Base-by-base conservation (phyloP, 2,113 vertebrate genomes). In the Barnardius zonarius region DNA sequence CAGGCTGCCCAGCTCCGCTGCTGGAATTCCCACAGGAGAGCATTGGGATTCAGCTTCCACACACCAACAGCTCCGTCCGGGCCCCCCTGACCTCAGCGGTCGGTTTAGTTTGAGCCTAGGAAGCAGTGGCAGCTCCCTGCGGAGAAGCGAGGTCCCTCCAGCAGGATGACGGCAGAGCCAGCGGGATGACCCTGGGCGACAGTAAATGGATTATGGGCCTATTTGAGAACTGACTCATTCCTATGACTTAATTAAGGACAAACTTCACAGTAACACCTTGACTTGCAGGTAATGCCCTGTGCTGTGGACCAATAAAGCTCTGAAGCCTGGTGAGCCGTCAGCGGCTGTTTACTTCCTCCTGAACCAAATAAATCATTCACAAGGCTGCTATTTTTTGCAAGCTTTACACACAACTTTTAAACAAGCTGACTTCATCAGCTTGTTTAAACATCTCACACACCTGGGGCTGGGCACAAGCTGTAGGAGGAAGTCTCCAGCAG, bases 81-180 rank as follows among this genome's bases (percentile, higher is more conserved):
- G 33, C 81, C 66, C 3, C 0, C 57, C 55, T 20, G 16, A 7
- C 13, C 33, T 2, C 0, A 5, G 2, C 23, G 0, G 7, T 8
- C 0, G 3, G n/a, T 46, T n/a, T 4, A 3, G 1, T 25, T 13
- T 7, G 52, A 52, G 49, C 54, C 77, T n/a, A 0, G 44, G 39
- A 13, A 59, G 62, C 39, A 1, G 30, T 4, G 64, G 74, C 48
- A 52, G 62, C 66, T 64, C 74, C 57, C 63, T 2, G 30, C 18
- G 27, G 33, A 84, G 33, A 48, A 77, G 31, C 1, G 52, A 18
- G 23, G 43, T 83, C 66, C 33, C 59, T 77, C 59, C 51, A 12
- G 59, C 16, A 17, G 69, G 66, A 83, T 6, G 3, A 27, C 33
- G 24, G 79, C 83, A 27, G 30, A 63, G 61, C 62, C 8, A 5